Evolutionary conservation across 2,113 vertebrate genomes (phyloP), one percentile per base, ranked within the genome.

Genomic region (Paracanthobrama guichenoti): DNA sequence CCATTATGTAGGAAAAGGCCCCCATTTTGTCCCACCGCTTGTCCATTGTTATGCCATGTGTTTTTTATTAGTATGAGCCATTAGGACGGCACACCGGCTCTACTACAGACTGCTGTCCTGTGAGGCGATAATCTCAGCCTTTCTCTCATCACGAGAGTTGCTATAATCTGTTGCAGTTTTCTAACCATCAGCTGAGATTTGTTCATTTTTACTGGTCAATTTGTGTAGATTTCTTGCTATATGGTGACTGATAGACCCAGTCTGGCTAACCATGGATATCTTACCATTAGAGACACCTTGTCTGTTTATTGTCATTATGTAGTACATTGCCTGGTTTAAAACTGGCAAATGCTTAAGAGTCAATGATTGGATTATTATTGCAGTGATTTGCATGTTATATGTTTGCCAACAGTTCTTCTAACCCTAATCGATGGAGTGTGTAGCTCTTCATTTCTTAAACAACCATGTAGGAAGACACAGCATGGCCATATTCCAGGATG

Each of bases 21-120:
- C 79, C 72, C 83, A 76, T 86, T 86, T 86, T 77, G 44, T 60
- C 80, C 57, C 42, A 10, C 20, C 44, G 31, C 57, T 85, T 53
- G 75, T 78, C 69, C 22, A 60, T 83, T 83, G 80, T 86, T 86
- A 20, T 55, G 4, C 28, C 74, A 83, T 82, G 85, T 83, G 85
- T 57, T 83, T 82, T 83, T 86, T 78, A 83, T 86, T 86, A 79
- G 64, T 59, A 62, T 55, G 28, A 73, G 35, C 60, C 6, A 67
- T 69, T 82, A 48, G 74, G 81, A 26, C 16, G 46, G 59, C 26
- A 83, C 72, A 62, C 72, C 59, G 13, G 57, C 14, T 46, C 24
- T 74, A 31, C 24, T 72, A 26, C 46, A 73, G 62, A 62, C 75
- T 78, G 57, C 12, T 22, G 11, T 77, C 53, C 20, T 46, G n/a